Evolutionary conservation across 2,797 vertebrate genomes (phyloP).

Genomic region (Lagocephalus sceleratus): DNA sequence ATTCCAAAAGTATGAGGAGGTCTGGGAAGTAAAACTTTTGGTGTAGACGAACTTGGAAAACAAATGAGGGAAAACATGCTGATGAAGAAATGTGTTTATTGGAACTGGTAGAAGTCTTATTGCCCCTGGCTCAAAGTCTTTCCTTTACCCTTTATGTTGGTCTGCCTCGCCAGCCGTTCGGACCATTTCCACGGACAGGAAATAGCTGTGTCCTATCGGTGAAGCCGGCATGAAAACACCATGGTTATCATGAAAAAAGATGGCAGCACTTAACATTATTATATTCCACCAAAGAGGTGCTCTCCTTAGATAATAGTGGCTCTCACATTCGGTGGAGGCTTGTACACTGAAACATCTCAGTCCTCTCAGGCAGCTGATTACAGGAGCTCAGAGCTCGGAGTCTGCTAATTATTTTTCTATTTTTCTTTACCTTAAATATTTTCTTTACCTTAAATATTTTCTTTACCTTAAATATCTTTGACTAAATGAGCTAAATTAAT

Average conservation of each 20-base stretch:
- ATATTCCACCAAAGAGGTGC: constrained; percentile 14
- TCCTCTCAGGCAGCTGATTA: constrained; percentile 25
- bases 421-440: constrained; percentile 30
- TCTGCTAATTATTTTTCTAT: constrained; percentile 23
- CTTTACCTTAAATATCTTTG: constrained; percentile 20
- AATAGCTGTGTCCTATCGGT: constrained; percentile 10
- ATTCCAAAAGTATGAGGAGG: no score
- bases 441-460: constrained; percentile 16
- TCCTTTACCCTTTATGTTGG: no score
- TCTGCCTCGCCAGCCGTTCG: no score
- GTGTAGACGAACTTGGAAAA: no score
- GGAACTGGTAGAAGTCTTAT: no score
- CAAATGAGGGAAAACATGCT: no score
- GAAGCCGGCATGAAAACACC: constrained; percentile 3
- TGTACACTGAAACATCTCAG: constrained; percentile 27
- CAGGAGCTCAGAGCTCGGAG: constrained; percentile 5
- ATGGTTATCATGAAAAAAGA: constrained; percentile 18
- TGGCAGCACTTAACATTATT: constrained; percentile 24
- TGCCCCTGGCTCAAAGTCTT: no score
- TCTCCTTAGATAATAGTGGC: constrained; percentile 13
- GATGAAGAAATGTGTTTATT: no score
- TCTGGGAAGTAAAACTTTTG: no score
- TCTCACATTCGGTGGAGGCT: not conserved
- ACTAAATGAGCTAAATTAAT: constrained; percentile 22
- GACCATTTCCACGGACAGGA: no score